Evolutionary conservation across 2,888 invertebrate genomes (phyloP).

Genomic region (Formica aserva): DNA sequence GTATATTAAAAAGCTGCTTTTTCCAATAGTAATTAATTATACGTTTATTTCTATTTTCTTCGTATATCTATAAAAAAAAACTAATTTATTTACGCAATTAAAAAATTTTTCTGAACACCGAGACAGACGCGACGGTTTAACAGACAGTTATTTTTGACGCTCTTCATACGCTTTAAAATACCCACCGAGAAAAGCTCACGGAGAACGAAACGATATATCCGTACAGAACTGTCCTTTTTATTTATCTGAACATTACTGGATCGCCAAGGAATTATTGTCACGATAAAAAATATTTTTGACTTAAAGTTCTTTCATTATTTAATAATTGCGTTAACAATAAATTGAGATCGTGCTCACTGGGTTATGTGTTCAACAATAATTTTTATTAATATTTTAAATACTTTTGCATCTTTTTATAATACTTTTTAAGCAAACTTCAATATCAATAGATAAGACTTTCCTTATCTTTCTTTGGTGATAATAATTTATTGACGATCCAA

Average conservation of each 20-base stretch:
- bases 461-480: not conserved
- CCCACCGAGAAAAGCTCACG: constrained; percentile 20
- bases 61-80: not conserved
- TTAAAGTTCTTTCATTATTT: constrained; percentile 1
- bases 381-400: not conserved
- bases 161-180: constrained; percentile 44
- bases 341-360: not conserved
- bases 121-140: constrained; percentile 26
- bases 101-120: not conserved
- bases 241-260: constrained; percentile 21
- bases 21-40: not conserved
- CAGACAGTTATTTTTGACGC: constrained; percentile 38
- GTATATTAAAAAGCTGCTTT: not conserved
- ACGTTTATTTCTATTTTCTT: not conserved
- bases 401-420: not conserved
- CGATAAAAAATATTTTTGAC: not conserved
- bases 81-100: not conserved
- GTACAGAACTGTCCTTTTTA: constrained; percentile 7
- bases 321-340: not conserved
- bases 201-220: constrained; percentile 12
- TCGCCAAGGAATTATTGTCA: constrained; percentile 37
- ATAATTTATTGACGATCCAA: constrained; percentile 29
- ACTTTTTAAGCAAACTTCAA: not conserved
- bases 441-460: not conserved
- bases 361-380: not conserved